Evolutionary conservation across 2,888 invertebrate genomes (phyloP).

Genomic region (Atethmia centrago): DNA sequence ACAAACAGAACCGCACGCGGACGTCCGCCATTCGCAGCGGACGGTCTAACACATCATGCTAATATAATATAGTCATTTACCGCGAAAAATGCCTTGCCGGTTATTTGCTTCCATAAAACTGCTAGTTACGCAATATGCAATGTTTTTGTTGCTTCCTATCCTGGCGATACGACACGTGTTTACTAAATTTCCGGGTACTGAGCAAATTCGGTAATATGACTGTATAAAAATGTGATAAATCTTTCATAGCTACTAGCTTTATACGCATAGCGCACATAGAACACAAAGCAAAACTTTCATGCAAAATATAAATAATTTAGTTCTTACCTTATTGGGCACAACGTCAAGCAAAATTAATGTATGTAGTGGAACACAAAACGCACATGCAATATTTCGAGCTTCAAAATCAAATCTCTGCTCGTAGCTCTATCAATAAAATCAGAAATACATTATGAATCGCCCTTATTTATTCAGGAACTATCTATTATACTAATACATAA

Average conservation of each 20-base stretch:
- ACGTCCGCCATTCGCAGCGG: slow-evolving; percentile 4
- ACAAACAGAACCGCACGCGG: not conserved
- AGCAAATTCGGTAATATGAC: slow-evolving; percentile 21
- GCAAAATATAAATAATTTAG: slow-evolving; percentile 56
- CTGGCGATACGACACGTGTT: not conserved
- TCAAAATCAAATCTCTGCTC: slow-evolving; percentile 84
- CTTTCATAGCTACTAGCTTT: slow-evolving; percentile 43
- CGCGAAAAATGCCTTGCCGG: not conserved
- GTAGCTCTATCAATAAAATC: slow-evolving; percentile 69
- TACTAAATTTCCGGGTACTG: not conserved
- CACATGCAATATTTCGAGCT: slow-evolving; percentile 74
- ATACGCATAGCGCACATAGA: slow-evolving; percentile 55
- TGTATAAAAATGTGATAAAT: slow-evolving; percentile 6
- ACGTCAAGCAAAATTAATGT: slow-evolving; percentile 72
- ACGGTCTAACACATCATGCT: not conserved
- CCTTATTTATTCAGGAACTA: slow-evolving; percentile 71
- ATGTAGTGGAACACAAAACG: slow-evolving; percentile 66
- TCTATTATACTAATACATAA: slow-evolving; percentile 29
- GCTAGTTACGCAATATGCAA: not conserved
- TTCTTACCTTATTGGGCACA: slow-evolving; percentile 72
- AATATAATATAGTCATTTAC: slow-evolving; percentile 31
- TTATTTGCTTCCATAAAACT: slow-evolving; percentile 1
- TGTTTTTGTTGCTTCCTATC: not conserved
- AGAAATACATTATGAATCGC: slow-evolving; percentile 57
- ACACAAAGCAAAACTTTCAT: slow-evolving; percentile 62